Base-by-base conservation (phyloP, 2,888 invertebrate species). In the Lycocerus yunnanus region DNA sequence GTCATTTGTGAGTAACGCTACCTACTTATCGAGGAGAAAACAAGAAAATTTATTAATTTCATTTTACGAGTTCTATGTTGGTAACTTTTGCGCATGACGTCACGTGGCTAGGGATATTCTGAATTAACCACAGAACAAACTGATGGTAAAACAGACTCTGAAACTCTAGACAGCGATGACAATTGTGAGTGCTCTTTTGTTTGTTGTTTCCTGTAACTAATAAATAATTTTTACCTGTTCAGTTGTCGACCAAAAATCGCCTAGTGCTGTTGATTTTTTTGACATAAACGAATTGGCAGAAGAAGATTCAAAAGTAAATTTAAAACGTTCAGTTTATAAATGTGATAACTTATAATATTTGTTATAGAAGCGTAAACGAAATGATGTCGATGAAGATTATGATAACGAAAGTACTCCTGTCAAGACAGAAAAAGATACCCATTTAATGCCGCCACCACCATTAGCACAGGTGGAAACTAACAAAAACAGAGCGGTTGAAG, bases 251-350 rank as follows among this genome's bases (percentile, higher is more conserved):
- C 81, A 82, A 15, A 92, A 93, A 83, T 91, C 91, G n/a, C 90
- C 91, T 0, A 89, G 93, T 14, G 98, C 98, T 0, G 89, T 96
- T 15, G 98, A 98, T 86, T 98, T 94, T 86, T 98, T 95, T 75
- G 97, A 98, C 84, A 97, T 98, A 81, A 95, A 91, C 82, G 98
- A 98, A 88, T 88, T 94, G n/a, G 97, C 94, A 0, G 97, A 97
- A 76, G 98, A 97, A 74, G 85, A 85, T 60, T 75, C 80, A 1
- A 21, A 21, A 13, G 66, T 67, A 43, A 5, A 8, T 43, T 43
- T n/a, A 6, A 5, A 0, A n/a, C 4, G 5, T n/a, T 43, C 5
- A n/a, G 0, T 43, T 8, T 21, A 5, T 43, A n/a, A n/a, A n/a
- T 10, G 1, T 43, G 6, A n/a, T n/a, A 61, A n/a, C 16, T 43